Conservation (phyloP, 2,113 vertebrate species). For the Nibea albiflora region DNA sequence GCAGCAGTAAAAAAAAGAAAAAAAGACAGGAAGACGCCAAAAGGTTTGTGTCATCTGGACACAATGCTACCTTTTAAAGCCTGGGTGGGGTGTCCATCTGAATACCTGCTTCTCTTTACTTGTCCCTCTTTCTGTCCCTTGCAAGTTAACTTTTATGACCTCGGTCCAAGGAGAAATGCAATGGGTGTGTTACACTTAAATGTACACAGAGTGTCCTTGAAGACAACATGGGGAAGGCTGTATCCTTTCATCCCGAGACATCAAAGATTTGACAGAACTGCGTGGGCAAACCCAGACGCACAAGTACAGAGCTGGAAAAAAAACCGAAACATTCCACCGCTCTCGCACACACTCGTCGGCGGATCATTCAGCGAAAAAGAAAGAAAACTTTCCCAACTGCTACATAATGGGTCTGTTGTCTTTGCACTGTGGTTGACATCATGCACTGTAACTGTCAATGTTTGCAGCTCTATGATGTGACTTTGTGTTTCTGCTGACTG, state of each 20-base stretch:
- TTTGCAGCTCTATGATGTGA: not conserved
- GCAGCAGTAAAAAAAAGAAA: conserved; percentile 3
- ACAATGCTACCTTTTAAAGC: conserved; percentile 58
- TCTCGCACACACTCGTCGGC: not conserved
- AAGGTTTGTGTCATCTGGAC: conserved; percentile 21
- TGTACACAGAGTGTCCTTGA: conserved; percentile 25
- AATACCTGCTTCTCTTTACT: conserved; percentile 57
- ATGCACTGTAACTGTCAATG: not conserved
- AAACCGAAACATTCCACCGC: not conserved
- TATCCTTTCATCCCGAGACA: conserved; percentile 69
- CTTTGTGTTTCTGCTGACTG: not conserved
- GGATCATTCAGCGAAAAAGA: not conserved
- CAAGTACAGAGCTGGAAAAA: conserved; percentile 10
- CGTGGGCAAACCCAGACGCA: conserved; percentile 21
- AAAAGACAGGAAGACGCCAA: conserved; percentile 23
- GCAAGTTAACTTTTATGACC: conserved; percentile 53
- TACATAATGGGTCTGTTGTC: not conserved
- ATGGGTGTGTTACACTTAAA: conserved; percentile 62
- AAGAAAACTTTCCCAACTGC: not conserved
- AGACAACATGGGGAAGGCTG: conserved; percentile 28
- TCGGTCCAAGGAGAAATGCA: conserved; percentile 31
- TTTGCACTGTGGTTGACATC: not conserved
- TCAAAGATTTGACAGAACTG: conserved; percentile 56
- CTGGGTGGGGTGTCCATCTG: conserved; percentile 48
- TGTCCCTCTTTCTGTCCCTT: conserved; percentile 40